Evolutionary conservation across 2,797 vertebrate genomes (phyloP).

Genomic region (Vespertilio murinus): DNA sequence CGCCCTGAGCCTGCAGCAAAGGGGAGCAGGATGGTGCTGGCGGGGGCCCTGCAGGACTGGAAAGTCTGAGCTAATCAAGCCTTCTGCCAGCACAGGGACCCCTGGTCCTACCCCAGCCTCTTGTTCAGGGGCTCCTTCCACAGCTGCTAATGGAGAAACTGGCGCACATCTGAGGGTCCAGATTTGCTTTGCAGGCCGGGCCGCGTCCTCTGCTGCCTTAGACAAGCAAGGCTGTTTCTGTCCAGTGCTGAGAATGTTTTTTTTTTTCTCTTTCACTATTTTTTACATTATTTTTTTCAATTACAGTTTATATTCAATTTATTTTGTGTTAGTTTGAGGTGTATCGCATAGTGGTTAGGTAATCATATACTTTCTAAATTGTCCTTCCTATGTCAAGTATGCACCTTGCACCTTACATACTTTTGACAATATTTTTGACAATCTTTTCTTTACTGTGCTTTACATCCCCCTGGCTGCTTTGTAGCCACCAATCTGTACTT

Average conservation of each 20-base stretch:
- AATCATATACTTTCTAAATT: neutral
- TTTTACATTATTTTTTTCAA: neutral
- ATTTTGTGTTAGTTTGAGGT: neutral
- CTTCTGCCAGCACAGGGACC: neutral
- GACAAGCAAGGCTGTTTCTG: neutral
- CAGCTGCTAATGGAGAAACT: conserved; percentile 46
- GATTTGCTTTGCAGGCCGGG: neutral
- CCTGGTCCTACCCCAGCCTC: neutral
- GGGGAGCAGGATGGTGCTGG: neutral
- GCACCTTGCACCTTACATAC: neutral
- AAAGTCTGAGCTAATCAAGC: conserved; percentile 48
- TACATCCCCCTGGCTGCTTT: neutral
- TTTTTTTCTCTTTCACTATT: neutral
- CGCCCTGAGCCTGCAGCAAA: neutral
- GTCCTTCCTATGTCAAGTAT: neutral
- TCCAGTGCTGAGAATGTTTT: neutral
- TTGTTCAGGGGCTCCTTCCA: neutral
- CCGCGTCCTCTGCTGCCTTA: neutral
- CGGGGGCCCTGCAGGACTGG: neutral
- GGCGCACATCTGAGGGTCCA: neutral
- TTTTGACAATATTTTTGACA: neutral
- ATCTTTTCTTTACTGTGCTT: neutral
- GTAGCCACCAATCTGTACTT: neutral
- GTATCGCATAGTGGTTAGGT: too few species aligned
- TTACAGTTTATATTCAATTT: neutral